Conservation (phyloP, 2,888 invertebrate species). For the Sipha maydis region DNA sequence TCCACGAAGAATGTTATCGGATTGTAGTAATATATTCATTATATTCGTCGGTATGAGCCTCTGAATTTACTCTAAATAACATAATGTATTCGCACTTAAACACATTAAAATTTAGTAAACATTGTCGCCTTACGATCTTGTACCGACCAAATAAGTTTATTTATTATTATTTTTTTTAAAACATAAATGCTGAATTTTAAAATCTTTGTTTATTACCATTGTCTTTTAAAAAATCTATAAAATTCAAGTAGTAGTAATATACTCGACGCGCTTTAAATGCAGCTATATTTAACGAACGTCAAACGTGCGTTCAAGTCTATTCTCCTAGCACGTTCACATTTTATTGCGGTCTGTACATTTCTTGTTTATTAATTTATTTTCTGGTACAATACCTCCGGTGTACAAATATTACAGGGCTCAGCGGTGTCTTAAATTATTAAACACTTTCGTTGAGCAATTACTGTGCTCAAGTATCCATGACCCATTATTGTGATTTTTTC, state of each 20-base stretch:
- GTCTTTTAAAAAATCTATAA: conserved; percentile 11
- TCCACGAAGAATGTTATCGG: not conserved
- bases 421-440: not conserved
- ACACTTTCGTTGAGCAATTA: conserved; percentile 7
- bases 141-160: not conserved
- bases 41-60: not conserved
- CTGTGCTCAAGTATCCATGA: not conserved
- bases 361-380: not conserved
- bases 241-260: not conserved
- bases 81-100: not conserved
- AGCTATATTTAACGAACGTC: not conserved
- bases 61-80: not conserved
- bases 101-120: not conserved
- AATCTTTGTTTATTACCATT: not conserved
- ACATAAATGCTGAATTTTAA: not conserved
- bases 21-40: not conserved
- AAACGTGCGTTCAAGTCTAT: conserved; percentile 33
- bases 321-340: not conserved
- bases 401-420: not conserved
- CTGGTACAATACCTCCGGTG: not conserved
- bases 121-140: not conserved
- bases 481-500: not conserved
- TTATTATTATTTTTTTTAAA: not conserved
- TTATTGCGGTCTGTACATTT: not conserved
- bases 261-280: not conserved